Evolutionary conservation across 1,140 invertebrate species (phyloP), one percentile per base, ranked within the genome.

Genomic region (Anastrepha obliqua): DNA sequence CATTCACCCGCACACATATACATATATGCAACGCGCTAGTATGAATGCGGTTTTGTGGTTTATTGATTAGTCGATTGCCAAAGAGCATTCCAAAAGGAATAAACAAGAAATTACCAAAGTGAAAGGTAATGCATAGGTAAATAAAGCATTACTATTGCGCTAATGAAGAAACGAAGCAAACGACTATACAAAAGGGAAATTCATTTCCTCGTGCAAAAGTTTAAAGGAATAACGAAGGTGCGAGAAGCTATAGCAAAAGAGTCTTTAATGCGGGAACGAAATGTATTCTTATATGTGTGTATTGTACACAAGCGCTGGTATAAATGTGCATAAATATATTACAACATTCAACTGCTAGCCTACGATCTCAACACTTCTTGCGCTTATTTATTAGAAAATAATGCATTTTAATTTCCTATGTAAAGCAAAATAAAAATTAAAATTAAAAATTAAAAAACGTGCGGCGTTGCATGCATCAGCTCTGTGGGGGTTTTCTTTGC

Each of bases 321-420:
- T 15, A 47, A 42, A 67, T 74, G 11, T 44, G 9, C 2, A 65
- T 65, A 65, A 17, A 9, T 17, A n/a, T n/a, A n/a, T n/a, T n/a
- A 81, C 44, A 81, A 11, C 17, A 55, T 6, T 29, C 47, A 74
- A 74, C 17, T 74, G 2, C n/a, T 20, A 8, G 74, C 74, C 2
- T 29, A 81, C 47, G 74, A n/a, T 51, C 42, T 81, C 74, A 51
- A 55, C 51, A 55, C 47, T 20, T 29, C 47, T 9, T 55, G 17
- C 8, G 47, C 0, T 58, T 81, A 29, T 81, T 81, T 81, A 81
- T 81, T 29, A 81, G 74, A 55, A 81, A 81, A 81, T 81, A 81
- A 81, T 81, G 74, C 47, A 81, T 81, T 20, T 20, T 55, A 81
- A 55, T 55, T 81, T 81, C 8, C 74, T n/a, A 81, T 20, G 42